Percentiles rank a stretch among this genome's conserved stretches.
phyloP scores from a whole-genome alignment of 1,140 invertebrate genomes.

The Holcopasites calliopsidis region DNA sequence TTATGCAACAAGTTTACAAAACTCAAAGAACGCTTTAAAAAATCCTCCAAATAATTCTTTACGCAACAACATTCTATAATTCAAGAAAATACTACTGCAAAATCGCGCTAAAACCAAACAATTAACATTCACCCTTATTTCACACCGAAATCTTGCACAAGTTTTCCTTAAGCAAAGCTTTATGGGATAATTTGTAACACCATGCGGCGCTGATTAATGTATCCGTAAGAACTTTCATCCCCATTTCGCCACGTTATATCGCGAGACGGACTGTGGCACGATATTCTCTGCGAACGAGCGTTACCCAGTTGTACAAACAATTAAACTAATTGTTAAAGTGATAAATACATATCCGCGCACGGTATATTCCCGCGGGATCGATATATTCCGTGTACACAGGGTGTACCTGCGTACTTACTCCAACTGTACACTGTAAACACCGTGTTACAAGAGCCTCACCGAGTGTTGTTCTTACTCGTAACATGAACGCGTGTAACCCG shows the following conservation, averaged over 20 bases:
- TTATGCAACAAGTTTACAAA: not conserved
- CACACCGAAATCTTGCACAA: no score
- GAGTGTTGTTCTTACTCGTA: slow-evolving; percentile 62
- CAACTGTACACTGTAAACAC: slow-evolving; percentile 52
- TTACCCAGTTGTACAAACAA: slow-evolving; percentile 64
- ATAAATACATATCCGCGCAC: slow-evolving; percentile 51
- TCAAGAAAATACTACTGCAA: no score
- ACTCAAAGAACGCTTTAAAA: not conserved
- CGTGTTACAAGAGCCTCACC: slow-evolving; percentile 44
- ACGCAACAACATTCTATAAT: no score
- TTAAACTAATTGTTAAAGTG: slow-evolving; percentile 71
- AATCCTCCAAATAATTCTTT: no score
- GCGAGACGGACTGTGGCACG: not conserved
- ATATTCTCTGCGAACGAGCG: slow-evolving; percentile 34
- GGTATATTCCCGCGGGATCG: slow-evolving; percentile 47
- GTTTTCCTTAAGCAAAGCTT: no score
- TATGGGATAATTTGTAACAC: no score
- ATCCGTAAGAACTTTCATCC: slow-evolving; percentile 25
- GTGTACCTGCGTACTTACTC: slow-evolving; percentile 41
- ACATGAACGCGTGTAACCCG: slow-evolving; percentile 8
- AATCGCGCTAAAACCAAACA: no score
- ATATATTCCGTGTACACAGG: slow-evolving; percentile 42
- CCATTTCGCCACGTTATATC: slow-evolving; percentile 28
- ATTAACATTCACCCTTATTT: no score
- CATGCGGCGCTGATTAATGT: slow-evolving; percentile 9